Evolutionary conservation across 2,797 vertebrate species (phyloP).

Genomic region (Prionace glauca): DNA sequence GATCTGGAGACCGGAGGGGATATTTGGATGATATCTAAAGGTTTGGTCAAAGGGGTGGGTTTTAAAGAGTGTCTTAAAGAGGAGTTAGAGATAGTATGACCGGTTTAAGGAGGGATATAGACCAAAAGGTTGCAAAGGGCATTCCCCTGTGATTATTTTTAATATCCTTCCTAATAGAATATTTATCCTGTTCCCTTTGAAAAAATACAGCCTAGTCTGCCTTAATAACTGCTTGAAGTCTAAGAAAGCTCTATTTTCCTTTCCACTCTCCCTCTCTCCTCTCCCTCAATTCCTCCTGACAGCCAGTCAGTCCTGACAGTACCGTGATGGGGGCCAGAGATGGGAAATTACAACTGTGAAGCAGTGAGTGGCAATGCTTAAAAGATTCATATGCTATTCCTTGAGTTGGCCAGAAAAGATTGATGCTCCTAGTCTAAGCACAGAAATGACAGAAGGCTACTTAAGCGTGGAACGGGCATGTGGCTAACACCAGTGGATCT

Average conservation of each 20-base stretch:
- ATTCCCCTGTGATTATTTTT: background rate
- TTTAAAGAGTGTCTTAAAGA: background rate
- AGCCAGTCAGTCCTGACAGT: background rate
- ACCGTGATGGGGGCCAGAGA: background rate
- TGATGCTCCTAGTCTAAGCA: background rate
- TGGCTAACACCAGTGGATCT: background rate
- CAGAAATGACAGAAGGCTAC: background rate
- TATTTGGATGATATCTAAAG: background rate
- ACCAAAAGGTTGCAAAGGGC: background rate
- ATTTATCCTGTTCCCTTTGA: background rate
- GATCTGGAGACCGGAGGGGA: background rate
- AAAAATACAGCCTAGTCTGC: background rate
- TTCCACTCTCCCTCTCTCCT: background rate
- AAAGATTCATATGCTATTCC: background rate
- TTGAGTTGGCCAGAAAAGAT: background rate
- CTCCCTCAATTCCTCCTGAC: background rate
- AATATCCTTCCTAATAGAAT: background rate
- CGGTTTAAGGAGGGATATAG: background rate
- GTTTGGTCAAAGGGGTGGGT: background rate
- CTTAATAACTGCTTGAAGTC: background rate
- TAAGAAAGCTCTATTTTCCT: background rate
- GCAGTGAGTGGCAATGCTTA: background rate
- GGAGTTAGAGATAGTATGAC: background rate
- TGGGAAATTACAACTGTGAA: background rate
- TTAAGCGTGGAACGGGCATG: background rate